A percentile compares a stretch with the other conserved stretches of the same genome.
Evolutionary conservation across 2,113 vertebrate species (phyloP).

Genomic region (Cyprinodon tularosa): DNA sequence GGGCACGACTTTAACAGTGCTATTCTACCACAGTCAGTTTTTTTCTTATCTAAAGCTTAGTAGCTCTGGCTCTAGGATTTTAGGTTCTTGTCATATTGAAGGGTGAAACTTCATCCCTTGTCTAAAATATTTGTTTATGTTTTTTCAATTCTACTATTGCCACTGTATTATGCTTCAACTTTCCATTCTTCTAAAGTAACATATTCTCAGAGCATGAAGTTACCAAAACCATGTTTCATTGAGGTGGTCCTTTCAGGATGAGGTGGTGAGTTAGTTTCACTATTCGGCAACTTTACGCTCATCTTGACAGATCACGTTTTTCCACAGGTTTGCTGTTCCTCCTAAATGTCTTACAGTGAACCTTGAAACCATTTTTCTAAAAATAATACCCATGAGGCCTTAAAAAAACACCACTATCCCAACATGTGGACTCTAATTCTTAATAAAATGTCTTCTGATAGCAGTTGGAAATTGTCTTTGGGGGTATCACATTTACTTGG

Average conservation of each 20-base stretch:
- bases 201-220: not conserved
- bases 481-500: not conserved
- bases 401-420: not conserved
- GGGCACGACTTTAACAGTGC: no score
- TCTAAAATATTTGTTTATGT: not conserved
- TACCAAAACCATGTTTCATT: not conserved
- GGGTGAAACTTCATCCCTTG: no score
- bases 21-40: not conserved
- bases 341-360: no score
- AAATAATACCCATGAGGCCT: not conserved
- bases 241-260: not conserved
- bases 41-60: not conserved
- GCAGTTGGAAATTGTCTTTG: not conserved
- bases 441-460: not conserved
- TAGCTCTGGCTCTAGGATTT: no score
- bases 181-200: not conserved
- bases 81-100: not conserved
- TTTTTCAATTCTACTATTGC: not conserved
- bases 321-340: no score
- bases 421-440: not conserved
- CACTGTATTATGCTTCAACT: no score
- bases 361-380: not conserved
- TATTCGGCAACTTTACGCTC: not conserved
- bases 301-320: no score
- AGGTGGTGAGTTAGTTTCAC: not conserved